phyloP scores from a whole-genome alignment of 2,888 invertebrate genomes.

The Chymomyza amoena region DNA sequence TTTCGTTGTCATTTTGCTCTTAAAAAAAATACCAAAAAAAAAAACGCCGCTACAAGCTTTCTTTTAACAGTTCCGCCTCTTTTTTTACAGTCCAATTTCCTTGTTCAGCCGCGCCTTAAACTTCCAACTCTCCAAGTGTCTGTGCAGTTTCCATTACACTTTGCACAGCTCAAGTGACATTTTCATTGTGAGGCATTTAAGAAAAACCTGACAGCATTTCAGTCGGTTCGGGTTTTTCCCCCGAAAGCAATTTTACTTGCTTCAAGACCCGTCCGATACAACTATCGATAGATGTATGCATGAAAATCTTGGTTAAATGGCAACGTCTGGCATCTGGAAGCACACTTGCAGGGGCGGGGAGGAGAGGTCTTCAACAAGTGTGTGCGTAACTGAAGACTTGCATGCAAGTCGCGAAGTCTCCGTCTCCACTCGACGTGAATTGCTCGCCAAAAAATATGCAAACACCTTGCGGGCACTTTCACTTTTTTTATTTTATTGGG shows the following conservation, averaged over 20 bases:
- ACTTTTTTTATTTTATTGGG: conserved; percentile 28
- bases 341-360: too few species aligned
- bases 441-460: conserved; percentile 28
- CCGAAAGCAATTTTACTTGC: neutral
- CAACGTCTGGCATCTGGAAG: neutral
- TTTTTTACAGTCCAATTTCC: neutral
- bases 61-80: neutral
- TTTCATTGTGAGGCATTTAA: neutral
- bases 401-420: conserved; percentile 18
- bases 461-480: conserved; percentile 41
- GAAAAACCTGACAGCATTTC: neutral
- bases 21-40: too few species aligned
- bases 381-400: conserved; percentile 21
- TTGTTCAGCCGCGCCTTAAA: neutral
- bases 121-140: neutral
- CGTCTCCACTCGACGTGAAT: conserved; percentile 4
- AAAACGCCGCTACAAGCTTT: neutral
- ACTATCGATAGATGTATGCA: neutral
- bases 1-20: too few species aligned
- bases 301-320: neutral
- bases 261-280: neutral
- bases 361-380: neutral
- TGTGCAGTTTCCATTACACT: neutral
- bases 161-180: neutral
- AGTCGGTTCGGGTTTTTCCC: neutral